phyloP scores from a whole-genome alignment of 2,888 invertebrate species.

The Seira sanloemensis region DNA sequence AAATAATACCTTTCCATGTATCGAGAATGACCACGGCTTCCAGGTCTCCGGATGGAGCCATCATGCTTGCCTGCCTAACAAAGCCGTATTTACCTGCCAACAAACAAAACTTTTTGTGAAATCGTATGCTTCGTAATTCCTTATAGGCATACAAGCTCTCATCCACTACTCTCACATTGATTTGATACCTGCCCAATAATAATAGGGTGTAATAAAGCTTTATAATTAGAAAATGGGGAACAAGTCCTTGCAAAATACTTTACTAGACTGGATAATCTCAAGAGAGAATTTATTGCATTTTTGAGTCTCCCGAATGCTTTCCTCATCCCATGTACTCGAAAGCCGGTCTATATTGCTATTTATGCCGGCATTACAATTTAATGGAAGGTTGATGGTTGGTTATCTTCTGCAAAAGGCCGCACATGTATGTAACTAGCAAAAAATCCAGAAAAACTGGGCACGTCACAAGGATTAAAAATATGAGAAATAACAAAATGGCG shows the following conservation, averaged over 20 bases:
- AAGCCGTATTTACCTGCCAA: slow-evolving; percentile 8
- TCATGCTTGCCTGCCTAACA: neutral
- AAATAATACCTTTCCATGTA: neutral
- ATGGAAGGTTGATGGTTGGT: slow-evolving; percentile 27
- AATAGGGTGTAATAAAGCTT: neutral
- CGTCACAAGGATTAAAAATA: neutral
- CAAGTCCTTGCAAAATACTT: neutral
- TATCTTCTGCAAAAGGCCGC: slow-evolving; percentile 34
- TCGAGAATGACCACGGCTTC: neutral
- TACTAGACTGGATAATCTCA: neutral
- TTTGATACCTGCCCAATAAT: neutral
- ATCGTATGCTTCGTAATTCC: no score
- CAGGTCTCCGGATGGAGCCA: neutral
- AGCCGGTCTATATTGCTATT: neutral
- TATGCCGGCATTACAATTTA: neutral
- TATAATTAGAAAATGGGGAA: neutral
- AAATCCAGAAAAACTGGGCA: neutral
- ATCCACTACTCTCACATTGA: neutral
- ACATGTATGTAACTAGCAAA: neutral
- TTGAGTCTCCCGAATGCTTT: neutral
- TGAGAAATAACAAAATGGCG: slow-evolving; percentile 47
- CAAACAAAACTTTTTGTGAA: no score
- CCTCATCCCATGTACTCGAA: neutral
- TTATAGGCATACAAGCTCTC: neutral
- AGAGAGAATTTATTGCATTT: neutral